These are phyloP conservation scores for Megaceryle torquata DNA, from an alignment of 2,113 vertebrate species.

Conservation along the genomic window DNA sequence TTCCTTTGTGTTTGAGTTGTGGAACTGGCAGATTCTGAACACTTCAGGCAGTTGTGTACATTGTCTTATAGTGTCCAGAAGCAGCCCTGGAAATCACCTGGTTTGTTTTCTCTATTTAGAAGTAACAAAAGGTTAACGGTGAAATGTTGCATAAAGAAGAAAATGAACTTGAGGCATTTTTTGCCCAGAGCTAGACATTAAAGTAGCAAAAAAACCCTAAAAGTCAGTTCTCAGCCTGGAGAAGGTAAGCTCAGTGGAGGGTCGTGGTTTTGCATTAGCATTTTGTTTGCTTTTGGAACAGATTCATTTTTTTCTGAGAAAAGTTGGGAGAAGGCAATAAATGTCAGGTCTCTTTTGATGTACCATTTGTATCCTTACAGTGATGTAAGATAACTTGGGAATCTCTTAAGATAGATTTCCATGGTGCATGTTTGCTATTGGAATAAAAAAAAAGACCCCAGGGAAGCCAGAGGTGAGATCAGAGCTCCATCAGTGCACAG, in stretches of 20 bases:
- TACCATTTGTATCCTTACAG: not conserved
- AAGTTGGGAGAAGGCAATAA: not conserved
- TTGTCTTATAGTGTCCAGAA: not conserved
- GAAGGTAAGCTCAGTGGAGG: fast-evolving
- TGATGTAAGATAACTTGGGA: not conserved
- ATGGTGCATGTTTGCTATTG: not conserved
- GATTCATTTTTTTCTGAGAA: not conserved
- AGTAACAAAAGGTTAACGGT: not conserved
- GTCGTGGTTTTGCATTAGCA: fast-evolving
- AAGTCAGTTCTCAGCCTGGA: not conserved
- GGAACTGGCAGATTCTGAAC: not conserved
- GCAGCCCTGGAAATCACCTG: not conserved
- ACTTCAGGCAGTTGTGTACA: fast-evolving
- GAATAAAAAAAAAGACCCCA: not conserved
- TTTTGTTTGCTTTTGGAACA: not conserved
- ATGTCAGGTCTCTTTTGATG: not conserved
- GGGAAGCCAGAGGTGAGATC: not conserved
- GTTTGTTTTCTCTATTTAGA: not conserved
- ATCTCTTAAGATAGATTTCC: not conserved
- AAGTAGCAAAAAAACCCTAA: not conserved
- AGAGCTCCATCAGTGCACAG: not conserved
- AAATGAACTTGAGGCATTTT: not conserved
- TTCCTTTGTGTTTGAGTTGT: not conserved
- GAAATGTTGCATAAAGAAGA: not conserved
- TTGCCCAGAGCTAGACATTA: not conserved